A percentile compares a stretch with the other conserved stretches of the same genome.
Conservation (phyloP, 2,113 vertebrate species). For the Pelodiscus sinensis region DNA sequence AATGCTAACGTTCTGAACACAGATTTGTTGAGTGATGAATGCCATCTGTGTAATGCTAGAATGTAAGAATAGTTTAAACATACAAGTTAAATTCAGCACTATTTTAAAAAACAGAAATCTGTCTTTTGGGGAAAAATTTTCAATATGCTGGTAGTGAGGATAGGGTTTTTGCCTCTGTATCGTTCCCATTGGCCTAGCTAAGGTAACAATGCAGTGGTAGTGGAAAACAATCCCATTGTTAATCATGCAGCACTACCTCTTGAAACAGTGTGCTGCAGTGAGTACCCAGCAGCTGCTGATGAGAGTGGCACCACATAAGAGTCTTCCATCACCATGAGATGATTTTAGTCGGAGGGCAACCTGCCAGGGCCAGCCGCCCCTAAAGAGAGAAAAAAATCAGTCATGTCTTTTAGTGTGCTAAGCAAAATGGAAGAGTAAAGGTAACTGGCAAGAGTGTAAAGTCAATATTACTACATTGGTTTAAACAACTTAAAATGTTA, state of each 20-base stretch:
- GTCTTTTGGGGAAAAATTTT: neutral
- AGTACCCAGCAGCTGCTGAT: slow-evolving; percentile 96
- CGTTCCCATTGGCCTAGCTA: neutral
- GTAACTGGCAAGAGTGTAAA: neutral
- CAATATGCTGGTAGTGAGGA: neutral
- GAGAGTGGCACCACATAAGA: slow-evolving; percentile 95
- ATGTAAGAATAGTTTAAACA: neutral
- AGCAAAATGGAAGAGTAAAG: neutral
- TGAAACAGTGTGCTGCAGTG: slow-evolving; percentile 97
- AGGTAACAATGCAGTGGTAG: neutral
- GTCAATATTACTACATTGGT: neutral
- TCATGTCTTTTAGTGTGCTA: neutral
- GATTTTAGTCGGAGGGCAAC: slow-evolving; percentile 91
- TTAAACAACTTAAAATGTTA: neutral
- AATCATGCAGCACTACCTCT: slow-evolving; percentile 81
- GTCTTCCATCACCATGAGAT: slow-evolving; percentile 87
- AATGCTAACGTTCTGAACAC: neutral
- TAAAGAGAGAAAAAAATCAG: slow-evolving; percentile 48
- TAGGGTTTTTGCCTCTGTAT: neutral
- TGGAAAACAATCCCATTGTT: neutral
- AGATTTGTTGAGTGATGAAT: neutral
- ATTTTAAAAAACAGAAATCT: neutral
- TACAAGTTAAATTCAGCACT: neutral
- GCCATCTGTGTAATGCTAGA: neutral
- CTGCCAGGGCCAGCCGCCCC: slow-evolving; percentile 97